Percentiles rank a stretch among this genome's conserved stretches.
These are phyloP conservation scores for Nerophis ophidion DNA, from an alignment of 2,113 vertebrate species.

Conservation along the genomic window DNA sequence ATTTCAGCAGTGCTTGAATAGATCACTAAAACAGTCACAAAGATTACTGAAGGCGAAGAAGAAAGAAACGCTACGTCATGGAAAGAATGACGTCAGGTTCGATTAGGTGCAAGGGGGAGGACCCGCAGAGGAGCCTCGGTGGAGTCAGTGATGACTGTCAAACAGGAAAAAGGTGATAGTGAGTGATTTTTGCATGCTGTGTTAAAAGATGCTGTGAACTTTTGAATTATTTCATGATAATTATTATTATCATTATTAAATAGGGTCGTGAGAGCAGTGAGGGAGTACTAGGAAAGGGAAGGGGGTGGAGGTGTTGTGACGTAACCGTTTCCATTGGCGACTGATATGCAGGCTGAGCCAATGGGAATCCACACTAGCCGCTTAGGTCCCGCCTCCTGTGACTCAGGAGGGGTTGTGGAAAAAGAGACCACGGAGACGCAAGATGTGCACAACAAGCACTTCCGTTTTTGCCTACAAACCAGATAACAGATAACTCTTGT, in stretches of 20 bases:
- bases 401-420: constrained; percentile 61
- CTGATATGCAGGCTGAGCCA: constrained; percentile 67
- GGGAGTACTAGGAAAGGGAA: constrained; percentile 24
- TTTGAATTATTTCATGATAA: constrained; percentile 42
- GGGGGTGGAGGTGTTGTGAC: constrained; percentile 47
- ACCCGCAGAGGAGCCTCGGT: constrained; percentile 55
- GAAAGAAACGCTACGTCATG: constrained; percentile 72
- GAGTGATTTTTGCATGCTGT: constrained; percentile 18
- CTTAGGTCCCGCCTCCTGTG: constrained; percentile 60
- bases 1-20: constrained; percentile 10
- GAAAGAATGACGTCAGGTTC: constrained; percentile 80
- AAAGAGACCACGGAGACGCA: constrained; percentile 14
- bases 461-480: constrained; percentile 30
- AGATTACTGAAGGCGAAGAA: constrained; percentile 49
- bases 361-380: constrained; percentile 64
- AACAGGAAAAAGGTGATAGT: constrained; percentile 14
- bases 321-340: constrained; percentile 74
- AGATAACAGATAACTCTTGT: too few relatives aligned
- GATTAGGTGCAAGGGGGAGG: constrained; percentile 57
- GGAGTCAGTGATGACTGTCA: constrained; percentile 29
- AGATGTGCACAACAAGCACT: constrained; percentile 8
- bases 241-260: constrained; percentile 37
- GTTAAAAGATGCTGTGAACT: constrained; percentile 28
- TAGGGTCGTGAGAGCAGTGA: constrained; percentile 40
- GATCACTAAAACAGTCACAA: constrained; percentile 15